Base-by-base conservation (phyloP, 2,888 invertebrate genomes). In the Ferrisia virgata region DNA sequence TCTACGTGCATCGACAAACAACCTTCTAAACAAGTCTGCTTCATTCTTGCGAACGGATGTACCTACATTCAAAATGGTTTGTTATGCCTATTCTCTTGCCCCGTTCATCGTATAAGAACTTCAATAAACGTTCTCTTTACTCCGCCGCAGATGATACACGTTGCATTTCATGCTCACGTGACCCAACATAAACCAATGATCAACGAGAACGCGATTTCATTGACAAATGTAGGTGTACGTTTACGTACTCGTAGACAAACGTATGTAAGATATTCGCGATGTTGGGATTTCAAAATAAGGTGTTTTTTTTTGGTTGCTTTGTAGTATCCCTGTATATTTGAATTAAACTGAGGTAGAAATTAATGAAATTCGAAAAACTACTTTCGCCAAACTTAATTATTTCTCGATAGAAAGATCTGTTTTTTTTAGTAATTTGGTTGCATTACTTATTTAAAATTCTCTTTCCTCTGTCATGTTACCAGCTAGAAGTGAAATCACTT, bases 61-160 rank as follows among this genome's bases (percentile, higher is more conserved):
- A 82, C 76, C 82, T 82, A 82, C 82, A 82, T 82, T 82, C 72
- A 82, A 82, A 72, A 82, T 82, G 82, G 82, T 82, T 69, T 82
- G 82, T 82, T 82, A 82, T 82, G 43, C 82, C 43, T 82, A 39
- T 72, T 22, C 43, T 53, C 39, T 31, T 36, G 36, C 43, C 43
- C 72, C 64, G 69, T n/a, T 15, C 82, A 22, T 69, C 69, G 64
- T 9, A n/a, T 31, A 28, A 69, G 28, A 72, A 40, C 72, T 82
- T 82, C 82, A 72, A 82, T 82, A 82, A 82, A 82, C 82, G n/a
- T 69, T 58, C 82, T 11, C 82, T 39, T 69, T n/a, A 22, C 72
- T 28, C 43, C 82, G 69, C 64, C 43, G 28, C 39, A 36, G 8
- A 36, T 40, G n/a, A 40, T 72, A 72, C 82, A 82, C 82, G 82